A percentile compares a stretch with the other conserved stretches of the same genome.
Conservation (phyloP, 1,140 invertebrate genomes). For the Euschistus heros region DNA sequence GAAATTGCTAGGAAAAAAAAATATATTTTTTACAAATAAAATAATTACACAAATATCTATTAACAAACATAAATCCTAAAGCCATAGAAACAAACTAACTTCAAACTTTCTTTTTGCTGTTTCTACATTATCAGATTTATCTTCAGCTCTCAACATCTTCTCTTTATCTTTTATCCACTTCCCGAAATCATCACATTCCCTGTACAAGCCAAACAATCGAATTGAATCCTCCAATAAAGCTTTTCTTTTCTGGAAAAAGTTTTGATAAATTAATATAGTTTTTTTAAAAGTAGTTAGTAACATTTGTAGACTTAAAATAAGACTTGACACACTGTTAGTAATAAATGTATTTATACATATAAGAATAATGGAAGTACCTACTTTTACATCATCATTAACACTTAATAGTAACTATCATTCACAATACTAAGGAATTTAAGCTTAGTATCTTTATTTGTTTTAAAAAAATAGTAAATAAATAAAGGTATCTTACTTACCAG, state of each 20-base stretch:
- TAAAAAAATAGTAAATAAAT: conserved; percentile 1
- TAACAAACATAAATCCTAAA: conserved; percentile 15
- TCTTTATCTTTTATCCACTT: conserved; percentile 95
- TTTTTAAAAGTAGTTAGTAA: too few relatives aligned
- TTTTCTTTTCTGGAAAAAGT: conserved; percentile 48
- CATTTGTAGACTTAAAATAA: too few relatives aligned
- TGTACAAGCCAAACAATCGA: conserved; percentile 83
- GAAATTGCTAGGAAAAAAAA: conserved; percentile 60
- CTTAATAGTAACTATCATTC: too few relatives aligned
- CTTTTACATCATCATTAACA: too few relatives aligned
- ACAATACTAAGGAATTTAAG: too few relatives aligned
- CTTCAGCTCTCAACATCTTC: conserved; percentile 72
- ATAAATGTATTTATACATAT: too few relatives aligned
- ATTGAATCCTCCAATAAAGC: conserved; percentile 85
- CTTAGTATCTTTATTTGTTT: too few relatives aligned
- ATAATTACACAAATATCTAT: background rate
- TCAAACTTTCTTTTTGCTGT: conserved; percentile 90
- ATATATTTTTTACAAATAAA: background rate
- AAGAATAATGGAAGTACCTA: too few relatives aligned
- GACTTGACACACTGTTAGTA: too few relatives aligned
- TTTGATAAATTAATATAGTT: too few relatives aligned
- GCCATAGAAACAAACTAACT: conserved; percentile 37
- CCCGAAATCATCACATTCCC: conserved; percentile 97
- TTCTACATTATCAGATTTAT: conserved; percentile 81
- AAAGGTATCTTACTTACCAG: conserved; percentile 28